A percentile compares a stretch with the other conserved stretches of the same genome.
These are phyloP conservation scores for Oscheius sp. DNA, from an alignment of 2,888 invertebrate species.

Conservation along the genomic window DNA sequence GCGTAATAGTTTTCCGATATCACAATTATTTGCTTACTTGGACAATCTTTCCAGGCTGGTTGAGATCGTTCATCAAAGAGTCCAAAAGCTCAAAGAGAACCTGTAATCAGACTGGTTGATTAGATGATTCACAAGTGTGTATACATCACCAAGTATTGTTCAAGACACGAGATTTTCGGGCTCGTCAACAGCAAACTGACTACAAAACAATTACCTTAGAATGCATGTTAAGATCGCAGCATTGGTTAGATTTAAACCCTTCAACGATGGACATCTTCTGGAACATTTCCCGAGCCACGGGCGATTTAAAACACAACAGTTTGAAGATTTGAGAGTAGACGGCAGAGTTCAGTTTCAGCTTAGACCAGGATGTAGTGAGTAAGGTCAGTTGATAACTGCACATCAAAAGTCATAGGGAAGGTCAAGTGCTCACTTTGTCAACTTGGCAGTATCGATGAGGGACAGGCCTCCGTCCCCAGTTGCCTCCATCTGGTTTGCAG, in stretches of 20 bases:
- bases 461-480: slow-evolving; percentile 33
- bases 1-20: neutral
- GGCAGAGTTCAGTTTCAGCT: slow-evolving; percentile 54
- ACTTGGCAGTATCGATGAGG: slow-evolving; percentile 29
- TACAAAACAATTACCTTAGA: slow-evolving; percentile 23
- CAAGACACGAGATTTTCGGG: neutral
- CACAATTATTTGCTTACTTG: slow-evolving; percentile 42
- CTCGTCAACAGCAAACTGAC: neutral
- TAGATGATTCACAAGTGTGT: neutral
- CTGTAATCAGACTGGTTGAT: slow-evolving; percentile 21
- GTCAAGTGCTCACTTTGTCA: slow-evolving; percentile 14
- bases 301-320: slow-evolving; percentile 53
- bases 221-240: slow-evolving; percentile 39
- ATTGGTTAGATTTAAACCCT: slow-evolving; percentile 59
- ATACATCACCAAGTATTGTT: neutral
- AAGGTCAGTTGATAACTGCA: slow-evolving; percentile 69
- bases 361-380: slow-evolving; percentile 67
- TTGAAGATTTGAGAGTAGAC: slow-evolving; percentile 66
- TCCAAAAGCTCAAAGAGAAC: slow-evolving; percentile 66
- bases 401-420: neutral
- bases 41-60: slow-evolving; percentile 62
- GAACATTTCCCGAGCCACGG: slow-evolving; percentile 65
- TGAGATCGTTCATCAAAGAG: slow-evolving; percentile 62
- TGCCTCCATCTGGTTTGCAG: slow-evolving; percentile 38
- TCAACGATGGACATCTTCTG: slow-evolving; percentile 72